These are phyloP conservation scores for Hormiphora californensis DNA, from an alignment of 37 sponge, comb jelly and placozoan genomes.

Conservation along the genomic window DNA sequence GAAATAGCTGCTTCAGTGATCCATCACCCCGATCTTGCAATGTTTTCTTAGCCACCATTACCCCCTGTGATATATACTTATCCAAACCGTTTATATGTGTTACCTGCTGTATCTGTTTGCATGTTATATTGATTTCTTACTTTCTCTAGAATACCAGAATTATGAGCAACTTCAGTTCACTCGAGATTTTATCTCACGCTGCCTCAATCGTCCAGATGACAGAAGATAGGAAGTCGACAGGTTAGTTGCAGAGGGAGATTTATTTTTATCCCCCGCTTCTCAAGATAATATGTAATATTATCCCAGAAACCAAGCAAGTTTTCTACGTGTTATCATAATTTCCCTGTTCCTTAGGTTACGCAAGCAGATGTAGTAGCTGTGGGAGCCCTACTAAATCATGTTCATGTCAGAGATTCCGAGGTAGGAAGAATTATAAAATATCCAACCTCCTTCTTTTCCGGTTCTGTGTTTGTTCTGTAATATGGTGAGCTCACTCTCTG, in stretches of 20 bases:
- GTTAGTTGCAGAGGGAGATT: background rate
- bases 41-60: too few relatives aligned
- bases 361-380: constrained; percentile 14
- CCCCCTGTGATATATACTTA: too few relatives aligned
- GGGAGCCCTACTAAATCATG: background rate
- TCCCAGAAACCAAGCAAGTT: too few relatives aligned
- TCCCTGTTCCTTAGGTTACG: too few relatives aligned
- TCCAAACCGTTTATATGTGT: too few relatives aligned
- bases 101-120: too few relatives aligned
- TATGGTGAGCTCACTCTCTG: background rate
- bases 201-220: constrained; percentile 28
- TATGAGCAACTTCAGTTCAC: constrained; percentile 47
- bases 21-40: too few relatives aligned
- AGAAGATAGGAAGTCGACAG: constrained; percentile 8
- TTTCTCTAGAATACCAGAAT: background rate
- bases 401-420: background rate
- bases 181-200: constrained; percentile 37
- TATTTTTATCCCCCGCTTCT: background rate
- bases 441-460: background rate
- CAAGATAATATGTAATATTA: background rate
- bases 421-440: background rate
- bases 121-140: background rate
- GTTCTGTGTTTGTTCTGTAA: background rate
- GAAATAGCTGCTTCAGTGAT: too few relatives aligned
- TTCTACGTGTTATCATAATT: too few relatives aligned